These are phyloP conservation scores for Mylabris phalerata DNA, from an alignment of 1,140 invertebrate genomes.

Conservation along the genomic window DNA sequence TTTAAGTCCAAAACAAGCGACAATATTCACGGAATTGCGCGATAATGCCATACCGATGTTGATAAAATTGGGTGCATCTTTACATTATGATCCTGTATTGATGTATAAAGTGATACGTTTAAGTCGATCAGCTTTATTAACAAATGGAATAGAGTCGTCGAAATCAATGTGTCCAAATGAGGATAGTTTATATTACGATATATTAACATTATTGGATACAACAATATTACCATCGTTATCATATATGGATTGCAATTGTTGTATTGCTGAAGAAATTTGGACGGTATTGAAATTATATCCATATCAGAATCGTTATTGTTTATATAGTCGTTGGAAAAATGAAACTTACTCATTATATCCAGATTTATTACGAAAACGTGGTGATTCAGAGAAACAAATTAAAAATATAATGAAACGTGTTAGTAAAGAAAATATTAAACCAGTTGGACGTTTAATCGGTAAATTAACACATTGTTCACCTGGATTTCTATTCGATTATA, in stretches of 20 bases:
- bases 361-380: constrained; percentile 70
- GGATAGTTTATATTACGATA: constrained; percentile 61
- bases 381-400: constrained; percentile 82
- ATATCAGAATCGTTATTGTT: constrained; percentile 80
- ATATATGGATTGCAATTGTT: constrained; percentile 89
- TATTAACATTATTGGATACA: constrained; percentile 80
- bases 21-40: constrained; percentile 64
- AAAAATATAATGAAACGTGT: constrained; percentile 97
- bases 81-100: constrained; percentile 80
- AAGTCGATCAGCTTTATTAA: constrained; percentile 44
- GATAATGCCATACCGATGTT: constrained; percentile 82
- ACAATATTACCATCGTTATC: constrained; percentile 84
- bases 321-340: constrained; percentile 94
- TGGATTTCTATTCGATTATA: constrained; percentile 93
- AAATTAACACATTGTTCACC: constrained; percentile 96
- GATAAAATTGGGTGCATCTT: constrained; percentile 75
- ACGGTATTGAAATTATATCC: constrained; percentile 84
- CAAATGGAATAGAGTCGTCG: constrained; percentile 36
- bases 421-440: constrained; percentile 98
- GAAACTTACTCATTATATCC: constrained; percentile 78
- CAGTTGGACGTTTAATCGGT: constrained; percentile 88
- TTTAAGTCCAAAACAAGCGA: constrained; percentile 53
- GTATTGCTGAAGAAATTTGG: constrained; percentile 94
- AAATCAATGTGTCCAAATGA: constrained; percentile 34
- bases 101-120: constrained; percentile 79